These are phyloP conservation scores for Dicyrtomina minuta DNA, from an alignment of 2,888 invertebrate genomes.

Conservation along the genomic window DNA sequence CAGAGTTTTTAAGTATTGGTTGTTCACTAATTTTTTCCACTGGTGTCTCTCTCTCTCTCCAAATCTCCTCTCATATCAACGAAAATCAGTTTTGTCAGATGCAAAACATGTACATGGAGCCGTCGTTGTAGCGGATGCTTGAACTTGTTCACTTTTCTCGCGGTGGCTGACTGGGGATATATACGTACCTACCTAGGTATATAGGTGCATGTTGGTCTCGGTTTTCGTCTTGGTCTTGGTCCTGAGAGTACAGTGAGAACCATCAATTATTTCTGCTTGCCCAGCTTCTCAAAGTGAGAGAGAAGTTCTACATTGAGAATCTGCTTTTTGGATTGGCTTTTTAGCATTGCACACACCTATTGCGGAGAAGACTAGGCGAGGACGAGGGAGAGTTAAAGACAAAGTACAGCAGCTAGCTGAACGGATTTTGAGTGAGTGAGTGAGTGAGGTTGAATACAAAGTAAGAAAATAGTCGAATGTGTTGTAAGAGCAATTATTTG, in stretches of 20 bases:
- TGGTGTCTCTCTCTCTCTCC: not conserved
- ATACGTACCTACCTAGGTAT: too few relatives aligned
- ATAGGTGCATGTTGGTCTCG: too few relatives aligned
- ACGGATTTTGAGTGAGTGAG: not conserved
- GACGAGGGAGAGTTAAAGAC: not conserved
- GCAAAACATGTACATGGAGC: conserved; percentile 5
- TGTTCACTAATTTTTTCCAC: not conserved
- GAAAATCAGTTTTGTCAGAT: conserved; percentile 1
- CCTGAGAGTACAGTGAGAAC: conserved; percentile 26
- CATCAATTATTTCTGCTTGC: conserved; percentile 41
- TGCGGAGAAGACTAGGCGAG: too few relatives aligned
- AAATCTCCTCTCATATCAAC: too few relatives aligned
- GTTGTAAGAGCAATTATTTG: too few relatives aligned
- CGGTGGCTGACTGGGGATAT: too few relatives aligned
- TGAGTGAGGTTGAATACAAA: not conserved
- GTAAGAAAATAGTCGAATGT: too few relatives aligned
- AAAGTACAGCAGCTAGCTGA: not conserved
- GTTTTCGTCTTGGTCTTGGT: too few relatives aligned
- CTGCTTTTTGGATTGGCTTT: too few relatives aligned
- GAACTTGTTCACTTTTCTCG: too few relatives aligned
- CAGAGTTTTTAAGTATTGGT: not conserved
- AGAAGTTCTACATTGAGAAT: too few relatives aligned
- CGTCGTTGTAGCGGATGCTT: conserved; percentile 21
- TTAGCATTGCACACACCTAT: too few relatives aligned
- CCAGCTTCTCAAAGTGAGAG: not conserved